Evolutionary conservation across 2,888 invertebrate genomes (phyloP).

Genomic region (Sphecodes monilicornis): DNA sequence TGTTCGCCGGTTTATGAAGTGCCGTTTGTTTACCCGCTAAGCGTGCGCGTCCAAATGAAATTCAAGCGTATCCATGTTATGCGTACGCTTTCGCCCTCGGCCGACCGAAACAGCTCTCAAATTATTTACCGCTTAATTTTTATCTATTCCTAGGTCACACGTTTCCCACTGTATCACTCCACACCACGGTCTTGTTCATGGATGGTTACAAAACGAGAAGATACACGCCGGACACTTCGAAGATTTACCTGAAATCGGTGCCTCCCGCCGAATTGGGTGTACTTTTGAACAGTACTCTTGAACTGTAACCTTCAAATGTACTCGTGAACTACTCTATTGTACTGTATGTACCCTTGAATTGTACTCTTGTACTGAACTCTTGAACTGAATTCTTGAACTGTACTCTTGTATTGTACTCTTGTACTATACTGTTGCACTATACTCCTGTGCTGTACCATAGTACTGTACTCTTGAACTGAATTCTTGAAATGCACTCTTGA

Average conservation of each 20-base stretch:
- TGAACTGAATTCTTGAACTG: too few species aligned
- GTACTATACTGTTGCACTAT: too few species aligned
- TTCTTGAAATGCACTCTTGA: too few species aligned
- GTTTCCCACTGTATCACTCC: not conserved
- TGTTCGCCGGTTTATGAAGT: conserved; percentile 69
- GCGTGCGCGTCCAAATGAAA: conserved; percentile 65
- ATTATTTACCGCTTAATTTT: conserved; percentile 56
- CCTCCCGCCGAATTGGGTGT: too few species aligned
- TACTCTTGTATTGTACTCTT: too few species aligned
- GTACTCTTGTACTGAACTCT: too few species aligned
- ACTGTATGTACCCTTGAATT: too few species aligned
- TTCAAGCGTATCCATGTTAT: conserved; percentile 65
- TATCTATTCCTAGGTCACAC: not conserved
- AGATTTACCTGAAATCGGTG: conserved; percentile 43
- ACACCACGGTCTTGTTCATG: conserved; percentile 26
- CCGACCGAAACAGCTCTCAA: conserved; percentile 24
- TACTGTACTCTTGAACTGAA: too few species aligned
- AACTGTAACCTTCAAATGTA: too few species aligned
- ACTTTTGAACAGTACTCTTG: too few species aligned
- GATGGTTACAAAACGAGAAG: conserved; percentile 21
- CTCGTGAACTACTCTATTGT: too few species aligned
- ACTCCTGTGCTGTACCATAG: too few species aligned
- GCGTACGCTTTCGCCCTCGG: conserved; percentile 25
- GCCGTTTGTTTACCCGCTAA: conserved; percentile 72
- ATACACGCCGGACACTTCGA: conserved; percentile 28